Evolutionary conservation across 2,797 vertebrate genomes (phyloP), one percentile per base, ranked within the genome.

Genomic region (Tragopan temminckii): DNA sequence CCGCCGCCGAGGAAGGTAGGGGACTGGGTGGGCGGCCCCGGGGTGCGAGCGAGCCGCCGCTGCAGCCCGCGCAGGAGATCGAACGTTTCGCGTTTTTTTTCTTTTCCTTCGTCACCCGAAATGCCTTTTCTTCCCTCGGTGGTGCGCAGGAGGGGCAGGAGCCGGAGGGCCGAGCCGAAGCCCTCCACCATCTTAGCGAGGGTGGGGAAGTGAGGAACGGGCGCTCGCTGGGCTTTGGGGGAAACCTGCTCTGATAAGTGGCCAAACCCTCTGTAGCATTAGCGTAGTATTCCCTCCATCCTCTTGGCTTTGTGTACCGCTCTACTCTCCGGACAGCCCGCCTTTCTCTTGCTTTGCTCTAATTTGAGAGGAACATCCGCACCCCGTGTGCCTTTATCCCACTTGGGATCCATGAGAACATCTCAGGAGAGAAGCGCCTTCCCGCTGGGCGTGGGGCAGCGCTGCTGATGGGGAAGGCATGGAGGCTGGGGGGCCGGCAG

Each of bases 1-100:
- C 42, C 64, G 29, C 79, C 58, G 29, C 71, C 58, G 77, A 77
- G 78, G 27, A 87, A 91, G 94, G 94, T 93, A 92, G 48, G 27
- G 8, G 27, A 7, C 7, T 13, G 12, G 31, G 17, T 43, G 66
- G 45, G 64, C 18, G 59, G 45, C 9, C 50, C 7, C 24, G 23
- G 33, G 68, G 29, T 55, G 9, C 52, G 53, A n/a, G 53, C 11
- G 53, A 55, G 53, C 18, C 7, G 52, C 29, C 17, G 50, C 50
- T 4, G 25, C 52, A 19, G 18, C 53, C 31, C 31, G 53, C 53
- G 31, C 53, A 8, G 53, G 53, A n/a, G 17, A n/a, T 55, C 31
- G 29, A 8, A 5, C 10, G 53, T n/a, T 55, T n/a, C 31, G 18
- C 27, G 27, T 4, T 52, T 13, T 21, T 46, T 21, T 43, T 33